A percentile compares a stretch with the other conserved stretches of the same genome.
Evolutionary conservation across 2,888 invertebrate species (phyloP).

Genomic region (Drepana falcataria): DNA sequence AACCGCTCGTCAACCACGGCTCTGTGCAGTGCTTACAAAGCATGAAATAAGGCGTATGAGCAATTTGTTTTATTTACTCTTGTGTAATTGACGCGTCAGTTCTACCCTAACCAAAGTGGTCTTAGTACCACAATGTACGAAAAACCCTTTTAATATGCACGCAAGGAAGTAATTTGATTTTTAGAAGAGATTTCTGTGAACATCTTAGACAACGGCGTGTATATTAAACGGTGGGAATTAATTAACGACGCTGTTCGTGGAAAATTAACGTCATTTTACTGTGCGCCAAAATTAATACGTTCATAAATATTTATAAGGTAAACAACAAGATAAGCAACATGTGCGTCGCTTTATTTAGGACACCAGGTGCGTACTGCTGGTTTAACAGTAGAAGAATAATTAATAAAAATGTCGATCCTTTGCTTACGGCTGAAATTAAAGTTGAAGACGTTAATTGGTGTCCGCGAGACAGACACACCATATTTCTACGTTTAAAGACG

Average conservation of each 20-base stretch:
- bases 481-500: no score
- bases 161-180: neutral
- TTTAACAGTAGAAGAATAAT: no score
- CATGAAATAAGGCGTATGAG: neutral
- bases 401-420: no score
- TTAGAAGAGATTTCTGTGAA: neutral
- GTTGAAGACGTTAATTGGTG: no score
- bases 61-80: conserved; percentile 1
- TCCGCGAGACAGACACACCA: no score
- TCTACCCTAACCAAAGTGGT: neutral
- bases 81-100: neutral
- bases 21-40: neutral
- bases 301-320: neutral
- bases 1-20: no score
- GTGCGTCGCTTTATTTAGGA: no score
- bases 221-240: neutral
- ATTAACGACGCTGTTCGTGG: neutral
- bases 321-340: no score
- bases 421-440: no score
- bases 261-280: neutral
- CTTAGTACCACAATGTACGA: neutral
- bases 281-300: neutral
- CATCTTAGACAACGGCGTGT: neutral
- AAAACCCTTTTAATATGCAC: neutral
- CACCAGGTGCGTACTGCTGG: no score